Evolutionary conservation across 2,113 vertebrate species (phyloP).

Genomic region (Tauraco erythrolophus): DNA sequence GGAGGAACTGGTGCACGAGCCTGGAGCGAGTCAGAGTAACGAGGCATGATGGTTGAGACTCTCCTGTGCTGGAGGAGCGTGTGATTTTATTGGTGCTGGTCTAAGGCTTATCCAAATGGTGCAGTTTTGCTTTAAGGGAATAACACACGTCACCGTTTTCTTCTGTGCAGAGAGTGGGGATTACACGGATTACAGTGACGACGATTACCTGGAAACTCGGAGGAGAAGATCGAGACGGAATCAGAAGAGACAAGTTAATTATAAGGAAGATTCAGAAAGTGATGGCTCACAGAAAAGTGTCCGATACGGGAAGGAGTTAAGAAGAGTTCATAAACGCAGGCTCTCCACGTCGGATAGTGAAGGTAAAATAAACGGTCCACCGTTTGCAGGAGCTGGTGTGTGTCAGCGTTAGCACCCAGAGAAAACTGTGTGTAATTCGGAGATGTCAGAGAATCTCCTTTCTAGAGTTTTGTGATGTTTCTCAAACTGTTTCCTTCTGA

Average conservation of each 20-base stretch:
- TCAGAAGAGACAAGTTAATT: conserved; percentile 93
- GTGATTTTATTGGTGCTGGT: not conserved
- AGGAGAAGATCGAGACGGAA: conserved; percentile 90
- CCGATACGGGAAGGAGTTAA: conserved; percentile 77
- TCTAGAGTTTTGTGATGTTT: not conserved
- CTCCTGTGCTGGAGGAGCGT: not conserved
- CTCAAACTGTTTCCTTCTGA: not conserved
- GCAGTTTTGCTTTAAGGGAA: not conserved
- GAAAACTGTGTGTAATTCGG: not conserved
- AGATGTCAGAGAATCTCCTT: not conserved
- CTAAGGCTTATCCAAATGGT: not conserved
- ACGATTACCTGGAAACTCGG: conserved; percentile 87
- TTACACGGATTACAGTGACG: conserved; percentile 89
- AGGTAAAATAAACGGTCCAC: conserved; percentile 72
- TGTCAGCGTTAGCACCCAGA: not conserved
- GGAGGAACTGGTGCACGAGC: not conserved
- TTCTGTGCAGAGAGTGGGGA: conserved; percentile 82
- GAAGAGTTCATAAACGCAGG: conserved; percentile 81
- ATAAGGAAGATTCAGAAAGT: conserved; percentile 94
- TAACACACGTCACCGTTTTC: not conserved
- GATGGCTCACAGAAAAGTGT: conserved; percentile 86
- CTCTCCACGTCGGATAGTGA: conserved; percentile 94
- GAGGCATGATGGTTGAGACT: not conserved
- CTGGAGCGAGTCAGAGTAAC: not conserved
- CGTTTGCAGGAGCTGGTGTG: not conserved